phyloP scores from a whole-genome alignment of 1,140 invertebrate species.

The Bombus superbus region DNA sequence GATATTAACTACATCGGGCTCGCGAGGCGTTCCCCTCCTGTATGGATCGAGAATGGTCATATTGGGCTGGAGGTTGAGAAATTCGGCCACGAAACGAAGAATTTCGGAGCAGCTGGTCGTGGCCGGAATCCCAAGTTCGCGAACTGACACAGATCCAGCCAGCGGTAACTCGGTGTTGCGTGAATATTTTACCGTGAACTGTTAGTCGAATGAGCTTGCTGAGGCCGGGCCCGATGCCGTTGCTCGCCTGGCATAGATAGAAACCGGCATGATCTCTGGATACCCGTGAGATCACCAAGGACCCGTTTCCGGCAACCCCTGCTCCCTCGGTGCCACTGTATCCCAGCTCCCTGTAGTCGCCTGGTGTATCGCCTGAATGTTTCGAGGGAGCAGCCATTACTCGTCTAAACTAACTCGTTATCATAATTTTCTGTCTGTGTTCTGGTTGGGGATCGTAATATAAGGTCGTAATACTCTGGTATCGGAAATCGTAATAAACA shows the following conservation, averaged over 20 bases:
- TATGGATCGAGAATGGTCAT: background rate
- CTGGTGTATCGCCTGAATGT: conserved; percentile 75
- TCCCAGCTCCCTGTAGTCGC: conserved; percentile 79
- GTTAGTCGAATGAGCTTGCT: conserved; percentile 86
- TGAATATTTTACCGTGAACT: conserved; percentile 86
- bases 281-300: conserved; percentile 84
- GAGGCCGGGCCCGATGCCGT: conserved; percentile 86
- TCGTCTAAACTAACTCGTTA: conserved; percentile 1
- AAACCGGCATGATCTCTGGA: conserved; percentile 84
- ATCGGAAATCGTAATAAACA: conserved; percentile 4
- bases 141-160: conserved; percentile 28
- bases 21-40: background rate
- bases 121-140: conserved; percentile 38
- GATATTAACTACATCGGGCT: background rate
- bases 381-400: conserved; percentile 43
- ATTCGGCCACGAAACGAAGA: conserved; percentile 37
- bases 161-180: conserved; percentile 51
- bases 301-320: conserved; percentile 82
- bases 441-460: background rate
- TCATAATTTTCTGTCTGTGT: conserved; percentile 4
- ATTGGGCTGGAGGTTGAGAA: background rate
- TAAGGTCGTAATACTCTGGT: no score
- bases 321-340: conserved; percentile 78
- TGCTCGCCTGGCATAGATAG: conserved; percentile 86
- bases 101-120: conserved; percentile 23